Base-by-base conservation (phyloP, 2,797 vertebrate genomes). In the Pipistrellus pipistrellus region DNA sequence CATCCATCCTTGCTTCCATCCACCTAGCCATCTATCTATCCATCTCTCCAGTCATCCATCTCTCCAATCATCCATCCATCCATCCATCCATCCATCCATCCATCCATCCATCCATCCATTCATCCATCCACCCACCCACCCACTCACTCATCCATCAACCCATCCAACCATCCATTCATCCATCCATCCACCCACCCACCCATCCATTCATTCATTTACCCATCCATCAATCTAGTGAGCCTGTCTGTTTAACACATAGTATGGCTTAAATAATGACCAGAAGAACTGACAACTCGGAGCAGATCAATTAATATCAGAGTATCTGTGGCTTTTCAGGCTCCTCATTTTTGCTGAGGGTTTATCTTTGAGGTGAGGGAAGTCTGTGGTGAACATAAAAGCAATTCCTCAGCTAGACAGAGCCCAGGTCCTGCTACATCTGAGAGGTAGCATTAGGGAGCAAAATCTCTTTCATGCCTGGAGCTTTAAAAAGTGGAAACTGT, bases 391-490 rank as follows among this genome's bases (percentile, higher is more conserved):
- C 25, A 0, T 27, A 85, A 93, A 95, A 81, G 27, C n/a, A 27
- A 35, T 91, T 64, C 68, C 95, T 80, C 13, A 93, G 83, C n/a
- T 23, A 20, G 53, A 78, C n/a, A 87, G 62, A 84, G 44, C 51
- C 80, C 30, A 57, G 75, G 64, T 46, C 80, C 90, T 85, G 85
- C 71, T 71, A 2, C 0, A 48, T 64, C 91, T 94, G 78, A 0
- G 46, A 81, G 35, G 2, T 66, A 89, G 87, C 89, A 66, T 88
- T 90, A 93, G 88, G 84, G 66, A 80, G 46, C 44, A 25, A 95
- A 86, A 57, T n/a, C 2, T 57, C 59, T 89, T 97, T 94, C 18
- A 96, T 96, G 91, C 25, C 51, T 72, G 35, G 94, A 73, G 85
- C 66, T 84, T 92, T 76, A 96, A 72, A 88, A 55, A 85, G 75